Conservation (phyloP, 2,888 invertebrate species). For the Dryobota labecula region DNA sequence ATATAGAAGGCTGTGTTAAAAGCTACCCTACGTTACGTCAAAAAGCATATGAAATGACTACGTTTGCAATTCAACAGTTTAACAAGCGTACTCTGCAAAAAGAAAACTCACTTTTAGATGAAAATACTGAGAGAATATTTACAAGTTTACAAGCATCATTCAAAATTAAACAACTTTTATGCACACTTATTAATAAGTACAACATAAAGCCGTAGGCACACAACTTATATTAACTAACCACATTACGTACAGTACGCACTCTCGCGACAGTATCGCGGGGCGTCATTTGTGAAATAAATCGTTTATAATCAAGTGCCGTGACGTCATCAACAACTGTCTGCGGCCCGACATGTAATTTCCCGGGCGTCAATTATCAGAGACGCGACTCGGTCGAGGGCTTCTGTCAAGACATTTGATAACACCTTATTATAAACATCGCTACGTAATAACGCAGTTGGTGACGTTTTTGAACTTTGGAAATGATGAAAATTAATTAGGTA, state of each 20-base stretch:
- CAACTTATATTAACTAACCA: conserved; percentile 63
- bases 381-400: conserved; percentile 82
- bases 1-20: conserved; percentile 5
- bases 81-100: background rate
- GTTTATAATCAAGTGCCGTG: conserved; percentile 89
- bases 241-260: conserved; percentile 59
- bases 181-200: conserved; percentile 6
- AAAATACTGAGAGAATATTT: background rate
- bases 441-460: conserved; percentile 60
- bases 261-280: conserved; percentile 60
- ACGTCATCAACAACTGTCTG: conserved; percentile 90
- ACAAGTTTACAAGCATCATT: conserved; percentile 6
- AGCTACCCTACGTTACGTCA: background rate
- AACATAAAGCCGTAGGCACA: conserved; percentile 20
- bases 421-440: conserved; percentile 77
- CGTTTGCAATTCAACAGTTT: conserved; percentile 2
- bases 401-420: conserved; percentile 84
- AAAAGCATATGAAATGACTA: conserved; percentile 8
- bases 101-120: background rate
- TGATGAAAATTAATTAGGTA: conserved; percentile 44
- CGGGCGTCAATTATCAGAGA: conserved; percentile 88
- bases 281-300: conserved; percentile 87
- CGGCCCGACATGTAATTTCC: conserved; percentile 89
- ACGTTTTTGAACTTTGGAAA: conserved; percentile 54
- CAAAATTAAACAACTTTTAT: conserved; percentile 19